A percentile compares a stretch with the other conserved stretches of the same genome.
These are phyloP conservation scores for Catharus fuscescens DNA, from an alignment of 2,113 vertebrate species.

Conservation along the genomic window DNA sequence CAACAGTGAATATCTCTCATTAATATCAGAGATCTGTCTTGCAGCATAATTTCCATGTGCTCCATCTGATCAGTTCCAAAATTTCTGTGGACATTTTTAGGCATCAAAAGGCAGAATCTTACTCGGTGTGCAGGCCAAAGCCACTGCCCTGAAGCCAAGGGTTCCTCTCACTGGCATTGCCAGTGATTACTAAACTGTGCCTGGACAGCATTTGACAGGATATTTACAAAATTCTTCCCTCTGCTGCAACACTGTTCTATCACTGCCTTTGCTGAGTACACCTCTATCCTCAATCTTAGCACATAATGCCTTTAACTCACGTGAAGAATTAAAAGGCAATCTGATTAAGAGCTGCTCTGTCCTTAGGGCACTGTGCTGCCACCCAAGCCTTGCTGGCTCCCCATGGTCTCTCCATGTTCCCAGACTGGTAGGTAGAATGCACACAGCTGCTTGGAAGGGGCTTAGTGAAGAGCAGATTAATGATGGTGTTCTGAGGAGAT, in stretches of 20 bases:
- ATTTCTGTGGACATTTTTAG: background rate
- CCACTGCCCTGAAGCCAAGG: background rate
- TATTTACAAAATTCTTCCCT: background rate
- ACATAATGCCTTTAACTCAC: background rate
- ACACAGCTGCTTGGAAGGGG: background rate
- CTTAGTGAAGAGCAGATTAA: constrained; percentile 5
- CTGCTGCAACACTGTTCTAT: background rate
- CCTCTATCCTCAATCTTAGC: background rate
- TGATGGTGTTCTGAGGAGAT: background rate
- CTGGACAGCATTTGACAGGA: background rate
- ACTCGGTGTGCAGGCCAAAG: background rate
- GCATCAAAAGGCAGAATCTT: background rate
- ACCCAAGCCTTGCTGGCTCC: background rate
- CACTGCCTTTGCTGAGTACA: background rate
- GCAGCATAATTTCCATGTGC: background rate
- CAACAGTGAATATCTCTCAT: background rate
- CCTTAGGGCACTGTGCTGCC: background rate
- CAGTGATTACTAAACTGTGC: background rate
- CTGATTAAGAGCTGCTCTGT: background rate
- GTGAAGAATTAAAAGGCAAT: background rate
- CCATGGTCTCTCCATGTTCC: background rate
- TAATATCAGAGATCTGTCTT: background rate
- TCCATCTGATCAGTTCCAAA: background rate
- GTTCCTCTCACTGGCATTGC: background rate
- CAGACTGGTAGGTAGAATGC: background rate